These are phyloP conservation scores for Rhizomys pruinosus DNA, from an alignment of 2,113 vertebrate species.

Conservation along the genomic window DNA sequence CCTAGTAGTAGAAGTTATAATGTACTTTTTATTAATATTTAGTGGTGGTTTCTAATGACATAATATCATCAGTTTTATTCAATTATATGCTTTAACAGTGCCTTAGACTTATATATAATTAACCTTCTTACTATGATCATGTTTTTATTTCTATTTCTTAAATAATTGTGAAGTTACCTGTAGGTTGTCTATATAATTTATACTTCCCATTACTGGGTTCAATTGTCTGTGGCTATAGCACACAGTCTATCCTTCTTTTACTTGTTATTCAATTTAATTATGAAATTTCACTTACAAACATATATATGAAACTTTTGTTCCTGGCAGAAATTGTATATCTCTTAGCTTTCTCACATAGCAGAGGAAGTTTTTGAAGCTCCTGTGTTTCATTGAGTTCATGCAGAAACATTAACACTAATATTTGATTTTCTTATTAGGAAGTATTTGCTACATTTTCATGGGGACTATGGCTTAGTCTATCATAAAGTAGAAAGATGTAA, in stretches of 20 bases:
- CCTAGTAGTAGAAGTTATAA: background rate
- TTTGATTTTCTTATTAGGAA: background rate
- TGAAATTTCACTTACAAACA: background rate
- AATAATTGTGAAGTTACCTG: background rate
- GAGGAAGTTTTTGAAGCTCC: background rate
- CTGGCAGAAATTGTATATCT: background rate
- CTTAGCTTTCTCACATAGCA: background rate
- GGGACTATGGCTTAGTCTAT: background rate
- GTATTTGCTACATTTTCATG: background rate
- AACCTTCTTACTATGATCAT: background rate
- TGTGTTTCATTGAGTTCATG: conserved; percentile 5
- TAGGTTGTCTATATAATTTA: conserved; percentile 15
- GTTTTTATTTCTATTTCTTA: conserved; percentile 18
- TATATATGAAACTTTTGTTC: background rate
- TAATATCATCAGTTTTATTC: background rate
- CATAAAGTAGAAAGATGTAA: background rate
- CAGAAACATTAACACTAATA: background rate
- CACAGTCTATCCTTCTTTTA: background rate
- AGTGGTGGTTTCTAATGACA: background rate
- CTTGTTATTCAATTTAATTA: conserved; percentile 4
- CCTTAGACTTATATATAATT: background rate
- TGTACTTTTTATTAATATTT: background rate
- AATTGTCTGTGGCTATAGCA: background rate
- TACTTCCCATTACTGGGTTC: background rate
- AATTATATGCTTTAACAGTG: background rate